Percentiles rank a stretch among this genome's conserved stretches.
Evolutionary conservation across 2,888 invertebrate genomes (phyloP).

Genomic region (Lepidocyrtoides sp.): DNA sequence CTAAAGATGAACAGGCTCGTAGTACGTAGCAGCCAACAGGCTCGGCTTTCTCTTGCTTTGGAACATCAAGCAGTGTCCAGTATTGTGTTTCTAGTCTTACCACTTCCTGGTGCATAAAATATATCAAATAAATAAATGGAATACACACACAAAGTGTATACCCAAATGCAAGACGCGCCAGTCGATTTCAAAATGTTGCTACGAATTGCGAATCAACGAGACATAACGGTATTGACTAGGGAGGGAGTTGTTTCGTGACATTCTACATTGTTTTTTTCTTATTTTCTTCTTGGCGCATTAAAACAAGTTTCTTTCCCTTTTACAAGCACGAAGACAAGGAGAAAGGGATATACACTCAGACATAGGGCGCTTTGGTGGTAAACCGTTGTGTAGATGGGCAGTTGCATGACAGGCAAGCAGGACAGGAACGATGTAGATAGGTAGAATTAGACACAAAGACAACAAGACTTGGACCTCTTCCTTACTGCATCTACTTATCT

Average conservation of each 20-base stretch:
- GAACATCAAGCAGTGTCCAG: slow-evolving; percentile 97
- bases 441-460: not conserved
- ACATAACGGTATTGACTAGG: not conserved
- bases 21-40: slow-evolving; percentile 97
- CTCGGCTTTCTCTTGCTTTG: slow-evolving; percentile 97
- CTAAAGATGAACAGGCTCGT: slow-evolving; percentile 96
- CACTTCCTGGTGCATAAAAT: slow-evolving; percentile 90
- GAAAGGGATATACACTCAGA: slow-evolving; percentile 9
- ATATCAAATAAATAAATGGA: not conserved
- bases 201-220: not conserved
- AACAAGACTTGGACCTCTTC: too few species aligned
- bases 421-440: not conserved
- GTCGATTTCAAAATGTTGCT: not conserved
- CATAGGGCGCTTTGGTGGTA: not conserved
- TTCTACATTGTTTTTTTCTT: not conserved
- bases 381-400: not conserved
- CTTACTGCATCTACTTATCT: too few species aligned
- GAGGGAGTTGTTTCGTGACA: not conserved
- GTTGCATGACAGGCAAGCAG: not conserved
- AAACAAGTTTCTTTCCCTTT: not conserved
- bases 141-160: not conserved
- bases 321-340: not conserved
- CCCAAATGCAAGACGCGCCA: not conserved
- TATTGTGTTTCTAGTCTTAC: slow-evolving; percentile 96
- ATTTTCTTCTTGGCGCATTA: not conserved